phyloP scores from a whole-genome alignment of 2,888 invertebrate species.

The Dolichopus griseipennis region DNA sequence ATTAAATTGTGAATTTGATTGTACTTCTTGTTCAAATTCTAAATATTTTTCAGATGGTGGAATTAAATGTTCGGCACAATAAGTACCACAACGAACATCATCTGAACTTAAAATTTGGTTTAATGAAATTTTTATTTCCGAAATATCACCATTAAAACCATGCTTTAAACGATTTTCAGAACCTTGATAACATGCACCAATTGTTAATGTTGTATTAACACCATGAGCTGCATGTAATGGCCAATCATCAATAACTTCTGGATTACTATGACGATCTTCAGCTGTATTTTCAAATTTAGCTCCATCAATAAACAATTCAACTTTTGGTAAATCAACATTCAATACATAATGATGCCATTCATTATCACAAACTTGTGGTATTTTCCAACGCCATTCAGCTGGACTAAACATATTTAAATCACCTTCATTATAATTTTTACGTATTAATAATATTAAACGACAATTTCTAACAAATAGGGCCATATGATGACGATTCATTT shows the following conservation, averaged over 20 bases:
- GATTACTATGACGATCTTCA: conserved; percentile 59
- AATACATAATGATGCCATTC: conserved; percentile 98
- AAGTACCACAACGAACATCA: conserved; percentile 39
- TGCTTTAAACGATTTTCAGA: conserved; percentile 87
- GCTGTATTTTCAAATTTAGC: conserved; percentile 44
- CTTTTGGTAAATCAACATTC: conserved; percentile 85
- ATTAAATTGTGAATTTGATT: conserved; percentile 54
- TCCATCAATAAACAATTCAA: conserved; percentile 83
- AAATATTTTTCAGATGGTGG: conserved; percentile 60
- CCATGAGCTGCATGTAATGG: conserved; percentile 93
- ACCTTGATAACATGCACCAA: conserved; percentile 98
- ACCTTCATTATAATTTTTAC: conserved; percentile 85
- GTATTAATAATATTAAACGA: conserved; percentile 82
- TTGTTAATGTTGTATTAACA: conserved; percentile 83
- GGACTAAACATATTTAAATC: conserved; percentile 91
- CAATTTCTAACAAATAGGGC: conserved; percentile 95
- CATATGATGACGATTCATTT: conserved; percentile 99
- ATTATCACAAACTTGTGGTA: conserved; percentile 92
- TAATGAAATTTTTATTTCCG: conserved; percentile 37
- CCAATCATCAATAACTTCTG: conserved; percentile 99
- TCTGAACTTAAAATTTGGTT: conserved; percentile 30
- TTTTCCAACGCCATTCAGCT: conserved; percentile 98
- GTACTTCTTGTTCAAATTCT: conserved; percentile 68
- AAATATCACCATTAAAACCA: conserved; percentile 43
- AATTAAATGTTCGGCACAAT: conserved; percentile 40